Conservation (phyloP, 2,888 invertebrate species). For the Anthophora plumipes region DNA sequence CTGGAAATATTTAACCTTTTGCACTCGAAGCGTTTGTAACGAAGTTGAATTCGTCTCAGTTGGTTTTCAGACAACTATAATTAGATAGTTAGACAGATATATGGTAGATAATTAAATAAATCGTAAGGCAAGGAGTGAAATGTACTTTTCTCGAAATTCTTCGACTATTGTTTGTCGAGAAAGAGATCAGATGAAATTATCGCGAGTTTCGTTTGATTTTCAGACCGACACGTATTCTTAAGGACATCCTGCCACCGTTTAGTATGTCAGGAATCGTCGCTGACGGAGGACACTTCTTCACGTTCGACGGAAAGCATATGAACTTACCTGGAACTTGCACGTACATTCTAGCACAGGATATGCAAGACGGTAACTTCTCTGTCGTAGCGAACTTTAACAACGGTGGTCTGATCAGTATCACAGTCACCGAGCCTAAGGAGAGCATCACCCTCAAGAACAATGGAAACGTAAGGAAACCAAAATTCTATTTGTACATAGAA, state of each 20-base stretch:
- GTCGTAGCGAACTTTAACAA: constrained; percentile 90
- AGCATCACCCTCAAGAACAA: constrained; percentile 86
- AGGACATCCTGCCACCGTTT: constrained; percentile 88
- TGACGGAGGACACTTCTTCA: constrained; percentile 94
- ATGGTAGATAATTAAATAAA: too few relatives aligned
- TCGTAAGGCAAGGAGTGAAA: too few relatives aligned
- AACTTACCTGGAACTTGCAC: constrained; percentile 93
- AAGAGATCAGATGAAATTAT: background rate
- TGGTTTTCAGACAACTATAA: too few relatives aligned
- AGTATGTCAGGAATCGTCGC: constrained; percentile 87
- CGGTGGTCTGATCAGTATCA: constrained; percentile 89
- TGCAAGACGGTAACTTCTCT: constrained; percentile 94
- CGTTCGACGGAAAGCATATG: constrained; percentile 93
- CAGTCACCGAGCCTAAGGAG: constrained; percentile 89
- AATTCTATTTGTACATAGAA: too few relatives aligned
- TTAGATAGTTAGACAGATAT: too few relatives aligned
- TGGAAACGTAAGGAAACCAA: constrained; percentile 86
- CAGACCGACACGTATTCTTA: constrained; percentile 85
- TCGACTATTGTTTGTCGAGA: too few relatives aligned
- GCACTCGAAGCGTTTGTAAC: too few relatives aligned
- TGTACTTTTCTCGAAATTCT: too few relatives aligned
- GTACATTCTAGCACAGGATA: constrained; percentile 94
- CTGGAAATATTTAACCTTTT: too few relatives aligned
- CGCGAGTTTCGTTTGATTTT: background rate
- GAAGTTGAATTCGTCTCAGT: too few relatives aligned